phyloP scores from a whole-genome alignment of 2,797 vertebrate species.

The Carcharodon carcharias region DNA sequence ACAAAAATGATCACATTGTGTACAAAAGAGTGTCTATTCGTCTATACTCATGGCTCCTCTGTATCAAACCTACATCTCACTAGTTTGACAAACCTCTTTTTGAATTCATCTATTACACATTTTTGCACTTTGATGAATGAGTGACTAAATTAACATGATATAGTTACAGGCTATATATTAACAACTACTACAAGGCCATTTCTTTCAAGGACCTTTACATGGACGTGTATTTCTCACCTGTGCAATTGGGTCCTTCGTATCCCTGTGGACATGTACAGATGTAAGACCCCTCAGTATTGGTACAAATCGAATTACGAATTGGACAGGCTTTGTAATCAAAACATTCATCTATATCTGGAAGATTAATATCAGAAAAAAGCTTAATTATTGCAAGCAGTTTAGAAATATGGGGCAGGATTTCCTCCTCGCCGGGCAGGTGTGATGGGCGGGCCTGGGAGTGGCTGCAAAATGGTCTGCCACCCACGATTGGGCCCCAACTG shows the following conservation, averaged over 20 bases:
- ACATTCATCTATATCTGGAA: constrained; percentile 25
- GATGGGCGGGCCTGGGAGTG: too few species aligned
- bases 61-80: background rate
- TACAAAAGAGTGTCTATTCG: background rate
- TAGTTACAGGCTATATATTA: background rate
- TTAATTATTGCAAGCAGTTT: background rate
- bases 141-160: background rate
- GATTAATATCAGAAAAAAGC: background rate
- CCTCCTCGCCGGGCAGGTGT: too few species aligned
- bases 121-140: background rate
- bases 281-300: background rate
- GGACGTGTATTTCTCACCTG: background rate
- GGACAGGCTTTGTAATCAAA: background rate
- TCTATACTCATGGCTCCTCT: background rate
- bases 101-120: background rate
- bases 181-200: background rate
- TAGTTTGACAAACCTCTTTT: background rate
- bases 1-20: background rate
- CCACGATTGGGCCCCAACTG: too few species aligned
- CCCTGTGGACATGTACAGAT: background rate
- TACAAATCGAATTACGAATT: background rate
- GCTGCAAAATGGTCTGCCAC: too few species aligned
- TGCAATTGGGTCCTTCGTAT: background rate
- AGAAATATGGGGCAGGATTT: background rate
- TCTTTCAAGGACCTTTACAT: background rate